Percentiles rank a stretch among this genome's conserved stretches.
Conservation (phyloP, 2,113 vertebrate genomes). For the Tympanuchus pallidicinctus region DNA sequence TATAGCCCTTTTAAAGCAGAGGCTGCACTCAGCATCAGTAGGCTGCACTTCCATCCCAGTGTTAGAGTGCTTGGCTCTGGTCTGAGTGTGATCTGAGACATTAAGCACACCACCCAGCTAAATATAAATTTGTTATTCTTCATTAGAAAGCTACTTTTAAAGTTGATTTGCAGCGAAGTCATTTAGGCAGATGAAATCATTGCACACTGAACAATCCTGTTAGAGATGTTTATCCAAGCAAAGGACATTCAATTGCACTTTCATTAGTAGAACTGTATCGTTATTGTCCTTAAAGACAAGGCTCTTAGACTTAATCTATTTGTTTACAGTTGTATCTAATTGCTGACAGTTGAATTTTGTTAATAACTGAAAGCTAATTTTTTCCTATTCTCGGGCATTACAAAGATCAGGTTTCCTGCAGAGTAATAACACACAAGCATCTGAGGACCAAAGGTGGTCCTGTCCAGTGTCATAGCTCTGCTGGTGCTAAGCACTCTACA, state of each 20-base stretch:
- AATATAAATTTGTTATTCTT: constrained; percentile 18
- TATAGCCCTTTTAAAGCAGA: neutral
- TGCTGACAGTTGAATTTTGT: constrained; percentile 9
- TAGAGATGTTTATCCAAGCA: constrained; percentile 50
- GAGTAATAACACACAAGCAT: neutral
- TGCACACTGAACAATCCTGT: constrained; percentile 27
- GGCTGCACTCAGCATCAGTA: neutral
- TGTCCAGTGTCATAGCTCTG: neutral
- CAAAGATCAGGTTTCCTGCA: neutral
- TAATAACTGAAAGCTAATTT: neutral
- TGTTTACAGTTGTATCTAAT: neutral
- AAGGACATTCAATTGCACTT: constrained; percentile 16
- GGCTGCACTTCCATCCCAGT: neutral
- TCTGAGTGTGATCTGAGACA: neutral
- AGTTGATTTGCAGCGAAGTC: neutral
- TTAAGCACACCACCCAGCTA: neutral
- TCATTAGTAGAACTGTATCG: constrained; percentile 33
- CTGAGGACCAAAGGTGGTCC: neutral
- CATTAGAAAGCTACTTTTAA: constrained; percentile 6
- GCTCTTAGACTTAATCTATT: constrained; percentile 11
- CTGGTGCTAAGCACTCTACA: neutral
- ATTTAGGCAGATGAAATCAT: constrained; percentile 32
- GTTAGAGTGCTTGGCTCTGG: neutral
- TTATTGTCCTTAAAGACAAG: constrained; percentile 49
- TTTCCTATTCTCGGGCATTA: neutral